Base-by-base conservation (phyloP, 2,113 vertebrate genomes). In the Alaudala cheleensis region DNA sequence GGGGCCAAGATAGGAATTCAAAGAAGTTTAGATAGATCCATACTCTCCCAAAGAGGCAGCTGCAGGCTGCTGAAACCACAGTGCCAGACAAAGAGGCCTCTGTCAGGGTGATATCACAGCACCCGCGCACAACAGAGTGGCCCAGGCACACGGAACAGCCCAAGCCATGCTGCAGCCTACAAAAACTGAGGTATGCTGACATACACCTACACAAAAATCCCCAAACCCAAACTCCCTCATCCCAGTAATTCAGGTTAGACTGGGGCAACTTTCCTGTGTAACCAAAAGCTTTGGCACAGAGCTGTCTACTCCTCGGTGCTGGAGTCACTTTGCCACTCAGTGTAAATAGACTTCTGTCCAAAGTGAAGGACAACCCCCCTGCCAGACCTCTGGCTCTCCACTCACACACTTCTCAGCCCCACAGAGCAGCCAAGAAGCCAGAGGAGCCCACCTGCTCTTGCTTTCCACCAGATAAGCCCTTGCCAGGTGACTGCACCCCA, bases 71-170 rank as follows among this genome's bases (percentile, higher is more conserved):
- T 5, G 4, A 78, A 85, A 42, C 21, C 34, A 58, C 54, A 1
- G 1, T 5, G 58, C 18, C 2, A 10, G 33, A 70, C 39, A n/a
- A 82, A 31, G 20, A 83, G 39, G 39, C 6, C 26, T 81, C 44
- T 6, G 5, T 25, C 29, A 47, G 17, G 2, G 0, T 0, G 0
- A 69, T 54, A 40, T 54, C 70, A 69, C 40, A 61, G 65, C 40
- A 73, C 33, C 4, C 0, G 0, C 3, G 4, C 2, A 2, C 0
- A 71, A 29, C 1, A 6, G 60, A 45, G 34, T 2, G 1, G 22
- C 45, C 50, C 5, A 10, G 9, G 19, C 54, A 56, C 24, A 42
- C 40, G 57, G 44, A 64, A 81, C 18, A 81, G 69, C 37, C n/a
- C 26, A 47, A 81, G 42, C 11, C 31, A 65, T 0, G 6, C 29